Evolutionary conservation across 2,113 vertebrate genomes (phyloP), one percentile per base, ranked within the genome.

Genomic region (Anarrhichthys ocellatus): DNA sequence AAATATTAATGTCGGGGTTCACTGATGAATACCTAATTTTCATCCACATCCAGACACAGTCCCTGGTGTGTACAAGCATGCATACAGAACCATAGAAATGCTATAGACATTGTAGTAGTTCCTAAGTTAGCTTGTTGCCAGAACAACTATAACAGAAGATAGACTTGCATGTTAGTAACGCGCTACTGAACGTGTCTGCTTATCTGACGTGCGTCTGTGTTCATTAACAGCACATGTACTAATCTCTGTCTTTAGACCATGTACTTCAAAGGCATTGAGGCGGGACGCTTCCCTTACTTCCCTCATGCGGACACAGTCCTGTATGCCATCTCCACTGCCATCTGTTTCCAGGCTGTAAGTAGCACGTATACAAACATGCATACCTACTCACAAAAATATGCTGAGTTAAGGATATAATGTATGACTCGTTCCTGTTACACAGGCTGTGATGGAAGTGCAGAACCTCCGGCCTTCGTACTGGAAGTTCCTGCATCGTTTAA

Each of bases 301-400:
- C 96, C 98, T 59, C 96, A 99, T 14, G 98, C 98, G 24, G 98
- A 99, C 92, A 99, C 97, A 5, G 50, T 99, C 87, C 96, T 99
- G 76, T 99, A 99, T 73, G 96, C 97, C 91, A 92, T 99, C 88
- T 99, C 98, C 63, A 99, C 98, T 2, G 98, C 98, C 0, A 97
- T 99, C 93, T 99, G 98, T 92, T 99, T 99, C 92, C 98, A 99
- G 87, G 98, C 98, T 76, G 98, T 99, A 94, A 97, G 97, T 97
- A 69, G 29, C 56, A 13, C 11, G 8, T 6, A 52, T 18, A 61
- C n/a, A 44, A 5, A 44, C 34, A 32, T 4, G 2, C 52, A 52
- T 17, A 24, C 1, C 10, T 1, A 40, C 40, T 4, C 48, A 7
- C 48, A 67, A 44, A 17, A 27, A 73, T 20, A 24, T 48, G 48